phyloP scores from a whole-genome alignment of 1,140 invertebrate genomes.

The Drosophila parabipectinata region DNA sequence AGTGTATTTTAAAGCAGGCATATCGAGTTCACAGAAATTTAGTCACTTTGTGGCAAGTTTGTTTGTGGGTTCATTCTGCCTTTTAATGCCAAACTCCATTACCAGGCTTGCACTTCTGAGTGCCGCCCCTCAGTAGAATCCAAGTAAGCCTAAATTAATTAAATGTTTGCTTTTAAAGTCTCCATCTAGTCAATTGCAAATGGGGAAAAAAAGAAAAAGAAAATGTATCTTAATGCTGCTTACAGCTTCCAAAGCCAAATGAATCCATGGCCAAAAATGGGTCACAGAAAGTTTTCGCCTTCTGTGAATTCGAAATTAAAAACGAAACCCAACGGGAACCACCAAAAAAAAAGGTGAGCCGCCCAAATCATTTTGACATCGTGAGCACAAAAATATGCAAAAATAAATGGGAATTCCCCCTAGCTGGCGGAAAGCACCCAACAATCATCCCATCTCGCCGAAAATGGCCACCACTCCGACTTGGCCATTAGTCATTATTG shows the following conservation, averaged over 20 bases:
- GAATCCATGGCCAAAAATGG: constrained; percentile 38
- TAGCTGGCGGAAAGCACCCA: constrained; percentile 19
- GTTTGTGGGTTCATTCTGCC: background rate
- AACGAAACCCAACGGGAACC: constrained; percentile 47
- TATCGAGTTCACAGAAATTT: background rate
- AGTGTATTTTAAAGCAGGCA: background rate
- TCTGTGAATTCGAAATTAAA: constrained; percentile 57
- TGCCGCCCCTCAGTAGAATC: constrained; percentile 5
- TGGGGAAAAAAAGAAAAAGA: constrained; percentile 2
- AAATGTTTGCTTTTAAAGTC: constrained; percentile 36
- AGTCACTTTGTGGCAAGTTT: constrained; percentile 9
- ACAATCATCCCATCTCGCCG: background rate
- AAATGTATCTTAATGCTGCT: constrained; percentile 36
- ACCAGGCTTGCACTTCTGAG: constrained; percentile 13
- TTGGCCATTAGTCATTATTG: constrained; percentile 80
- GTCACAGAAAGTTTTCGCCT: constrained; percentile 28
- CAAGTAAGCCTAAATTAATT: constrained; percentile 61
- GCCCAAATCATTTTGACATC: constrained; percentile 63
- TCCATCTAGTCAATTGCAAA: constrained; percentile 14
- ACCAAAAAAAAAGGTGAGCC: constrained; percentile 24
- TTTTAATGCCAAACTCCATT: constrained; percentile 18
- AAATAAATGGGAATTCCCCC: constrained; percentile 60
- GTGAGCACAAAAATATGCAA: constrained; percentile 58
- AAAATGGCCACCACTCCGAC: constrained; percentile 28
- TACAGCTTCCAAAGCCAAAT: constrained; percentile 47